phyloP scores from a whole-genome alignment of 2,113 vertebrate genomes.

The Syngnathus typhle region DNA sequence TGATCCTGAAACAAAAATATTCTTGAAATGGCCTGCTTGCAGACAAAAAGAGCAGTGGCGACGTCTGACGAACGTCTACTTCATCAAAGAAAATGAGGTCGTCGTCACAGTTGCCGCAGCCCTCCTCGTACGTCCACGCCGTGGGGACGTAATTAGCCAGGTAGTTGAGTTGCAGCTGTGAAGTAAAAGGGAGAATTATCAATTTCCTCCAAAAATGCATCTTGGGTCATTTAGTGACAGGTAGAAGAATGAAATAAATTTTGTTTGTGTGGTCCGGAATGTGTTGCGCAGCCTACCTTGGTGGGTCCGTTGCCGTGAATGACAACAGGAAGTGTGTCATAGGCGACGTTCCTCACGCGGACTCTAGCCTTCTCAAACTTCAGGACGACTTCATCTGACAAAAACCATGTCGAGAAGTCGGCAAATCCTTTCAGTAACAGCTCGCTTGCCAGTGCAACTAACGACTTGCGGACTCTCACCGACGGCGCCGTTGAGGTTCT shows the following conservation, averaged over 20 bases:
- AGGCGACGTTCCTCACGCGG: slow-evolving; percentile 57
- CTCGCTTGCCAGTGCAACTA: not conserved
- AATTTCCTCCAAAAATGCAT: not conserved
- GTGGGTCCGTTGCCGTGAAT: slow-evolving; percentile 62
- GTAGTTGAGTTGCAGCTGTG: slow-evolving; percentile 62
- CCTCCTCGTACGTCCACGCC: slow-evolving; percentile 46
- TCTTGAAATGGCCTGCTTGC: not conserved
- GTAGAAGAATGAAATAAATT: not conserved
- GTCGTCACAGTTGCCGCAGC: slow-evolving; percentile 45
- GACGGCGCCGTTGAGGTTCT: slow-evolving; percentile 63
- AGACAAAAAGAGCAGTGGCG: not conserved
- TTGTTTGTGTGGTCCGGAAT: not conserved
- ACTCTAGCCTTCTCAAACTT: slow-evolving; percentile 60
- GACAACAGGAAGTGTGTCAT: slow-evolving; percentile 56
- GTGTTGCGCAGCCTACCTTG: slow-evolving; percentile 38
- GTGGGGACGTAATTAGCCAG: slow-evolving; percentile 57
- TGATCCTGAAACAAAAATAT: slow-evolving; percentile 22
- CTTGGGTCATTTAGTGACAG: not conserved
- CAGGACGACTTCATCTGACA: slow-evolving; percentile 56
- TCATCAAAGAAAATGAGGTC: slow-evolving; percentile 43
- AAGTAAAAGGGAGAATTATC: not conserved
- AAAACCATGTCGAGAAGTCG: not conserved
- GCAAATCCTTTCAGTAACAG: not conserved
- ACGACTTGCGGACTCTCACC: slow-evolving; percentile 35
- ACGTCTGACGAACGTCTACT: not conserved